A percentile compares a stretch with the other conserved stretches of the same genome.
Conservation (phyloP, 1,140 invertebrate species). For the Drosophila fuyamai region DNA sequence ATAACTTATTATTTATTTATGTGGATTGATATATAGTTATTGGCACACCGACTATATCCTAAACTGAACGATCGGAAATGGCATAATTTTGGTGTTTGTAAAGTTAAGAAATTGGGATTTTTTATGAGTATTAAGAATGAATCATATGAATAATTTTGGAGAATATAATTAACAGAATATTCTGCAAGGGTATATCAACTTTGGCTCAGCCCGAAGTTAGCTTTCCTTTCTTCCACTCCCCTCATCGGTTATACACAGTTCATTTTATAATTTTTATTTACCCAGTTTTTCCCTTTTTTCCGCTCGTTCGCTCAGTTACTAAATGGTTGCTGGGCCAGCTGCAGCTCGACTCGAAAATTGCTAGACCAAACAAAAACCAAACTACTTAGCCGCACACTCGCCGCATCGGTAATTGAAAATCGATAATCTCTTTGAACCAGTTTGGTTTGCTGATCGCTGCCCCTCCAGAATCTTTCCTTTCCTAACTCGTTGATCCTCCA, state of each 20-base stretch:
- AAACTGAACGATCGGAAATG: too few species aligned
- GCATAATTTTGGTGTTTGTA: too few species aligned
- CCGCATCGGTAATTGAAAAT: constrained; percentile 79
- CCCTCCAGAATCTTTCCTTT: neutral
- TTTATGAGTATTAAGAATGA: too few species aligned
- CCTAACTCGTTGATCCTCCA: constrained; percentile 22
- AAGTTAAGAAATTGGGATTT: too few species aligned
- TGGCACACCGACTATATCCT: too few species aligned
- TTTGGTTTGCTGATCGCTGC: constrained; percentile 57
- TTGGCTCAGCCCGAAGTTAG: too few species aligned
- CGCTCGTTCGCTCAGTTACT: constrained; percentile 34
- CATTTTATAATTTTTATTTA: constrained; percentile 37
- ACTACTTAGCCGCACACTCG: constrained; percentile 82
- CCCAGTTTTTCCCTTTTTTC: constrained; percentile 29
- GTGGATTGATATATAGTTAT: too few species aligned
- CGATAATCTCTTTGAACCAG: constrained; percentile 82
- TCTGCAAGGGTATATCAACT: too few species aligned
- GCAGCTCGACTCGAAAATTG: constrained; percentile 71
- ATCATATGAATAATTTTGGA: too few species aligned
- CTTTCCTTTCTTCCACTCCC: too few species aligned
- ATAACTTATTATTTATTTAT: neutral
- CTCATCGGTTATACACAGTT: neutral
- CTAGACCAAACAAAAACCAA: constrained; percentile 83
- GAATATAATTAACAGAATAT: too few species aligned
- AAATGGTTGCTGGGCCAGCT: constrained; percentile 62